These are phyloP conservation scores for Eutrigla gurnardus DNA, from an alignment of 2,797 vertebrate genomes.

Conservation along the genomic window DNA sequence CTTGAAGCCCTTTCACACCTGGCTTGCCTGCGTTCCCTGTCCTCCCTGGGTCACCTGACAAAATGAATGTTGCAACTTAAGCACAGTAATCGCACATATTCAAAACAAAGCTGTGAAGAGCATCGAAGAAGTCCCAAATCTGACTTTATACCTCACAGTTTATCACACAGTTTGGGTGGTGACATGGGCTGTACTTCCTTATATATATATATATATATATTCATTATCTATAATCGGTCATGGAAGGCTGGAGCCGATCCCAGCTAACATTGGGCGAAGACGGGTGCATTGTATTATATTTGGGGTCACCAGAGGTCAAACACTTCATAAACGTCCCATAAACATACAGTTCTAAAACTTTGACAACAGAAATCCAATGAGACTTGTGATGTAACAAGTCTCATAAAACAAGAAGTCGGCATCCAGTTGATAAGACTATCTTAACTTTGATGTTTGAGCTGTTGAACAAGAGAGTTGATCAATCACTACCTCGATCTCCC, in stretches of 20 bases:
- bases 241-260: too few relatives aligned
- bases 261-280: too few relatives aligned
- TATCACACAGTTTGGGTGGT: not conserved
- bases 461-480: not conserved
- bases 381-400: not conserved
- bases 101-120: not conserved
- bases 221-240: too few relatives aligned
- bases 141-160: not conserved
- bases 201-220: too few relatives aligned
- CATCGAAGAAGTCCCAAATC: not conserved
- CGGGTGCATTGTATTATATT: not conserved
- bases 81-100: not conserved
- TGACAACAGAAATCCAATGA: not conserved
- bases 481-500: slow-evolving; percentile 87
- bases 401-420: not conserved
- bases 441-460: not conserved
- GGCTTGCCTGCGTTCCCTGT: slow-evolving; percentile 90
- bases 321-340: not conserved
- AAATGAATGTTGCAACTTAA: slow-evolving; percentile 46
- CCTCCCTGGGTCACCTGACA: slow-evolving; percentile 89
- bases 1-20: slow-evolving; percentile 90
- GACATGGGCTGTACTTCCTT: not conserved
- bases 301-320: not conserved
- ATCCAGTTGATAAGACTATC: not conserved
- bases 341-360: not conserved